phyloP scores from a whole-genome alignment of 2,113 vertebrate genomes.

The Accipiter virgatus region DNA sequence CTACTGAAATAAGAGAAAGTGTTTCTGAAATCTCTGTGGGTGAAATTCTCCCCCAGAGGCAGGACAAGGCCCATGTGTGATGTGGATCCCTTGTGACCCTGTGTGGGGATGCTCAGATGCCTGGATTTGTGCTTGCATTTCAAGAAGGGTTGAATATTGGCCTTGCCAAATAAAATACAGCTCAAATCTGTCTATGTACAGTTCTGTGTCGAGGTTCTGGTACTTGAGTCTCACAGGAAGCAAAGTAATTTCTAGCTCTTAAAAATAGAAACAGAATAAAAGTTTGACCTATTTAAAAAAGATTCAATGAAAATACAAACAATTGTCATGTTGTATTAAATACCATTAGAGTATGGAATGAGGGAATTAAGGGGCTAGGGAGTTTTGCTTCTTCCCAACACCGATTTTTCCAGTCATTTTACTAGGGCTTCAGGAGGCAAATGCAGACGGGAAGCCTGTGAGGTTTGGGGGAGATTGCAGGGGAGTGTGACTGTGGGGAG shows the following conservation, averaged over 20 bases:
- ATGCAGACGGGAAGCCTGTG: rapidly evolving
- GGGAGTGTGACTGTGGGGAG: background rate
- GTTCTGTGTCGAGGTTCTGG: background rate
- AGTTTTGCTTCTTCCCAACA: background rate
- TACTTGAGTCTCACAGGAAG: background rate
- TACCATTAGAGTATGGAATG: background rate
- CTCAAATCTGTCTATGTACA: background rate
- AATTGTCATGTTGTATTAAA: background rate
- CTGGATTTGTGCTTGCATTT: background rate
- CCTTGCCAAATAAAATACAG: background rate
- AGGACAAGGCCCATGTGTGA: background rate
- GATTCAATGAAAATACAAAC: background rate
- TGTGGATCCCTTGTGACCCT: background rate
- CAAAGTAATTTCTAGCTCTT: background rate
- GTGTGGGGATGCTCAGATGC: background rate
- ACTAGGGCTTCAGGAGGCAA: background rate
- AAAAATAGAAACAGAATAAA: background rate
- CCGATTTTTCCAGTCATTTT: background rate
- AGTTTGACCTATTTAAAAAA: background rate
- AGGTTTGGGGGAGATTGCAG: background rate
- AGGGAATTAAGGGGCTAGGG: background rate
- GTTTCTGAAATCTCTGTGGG: background rate
- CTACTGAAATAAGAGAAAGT: background rate
- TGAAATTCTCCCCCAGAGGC: background rate
- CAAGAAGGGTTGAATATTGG: background rate